Evolutionary conservation across 2,888 invertebrate species (phyloP).

Genomic region (Drosophila peninsularis): DNA sequence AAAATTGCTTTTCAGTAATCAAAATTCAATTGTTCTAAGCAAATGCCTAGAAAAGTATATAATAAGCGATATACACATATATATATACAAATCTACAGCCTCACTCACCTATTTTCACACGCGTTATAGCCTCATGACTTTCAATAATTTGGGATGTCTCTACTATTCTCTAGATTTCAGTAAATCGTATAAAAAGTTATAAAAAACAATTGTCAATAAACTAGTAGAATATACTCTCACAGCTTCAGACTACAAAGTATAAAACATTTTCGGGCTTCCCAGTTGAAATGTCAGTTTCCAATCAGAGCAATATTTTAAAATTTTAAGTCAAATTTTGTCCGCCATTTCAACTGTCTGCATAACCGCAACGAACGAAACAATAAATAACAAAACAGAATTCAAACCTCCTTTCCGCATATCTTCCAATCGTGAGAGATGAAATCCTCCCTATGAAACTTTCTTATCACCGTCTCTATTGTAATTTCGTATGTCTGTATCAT

Average conservation of each 20-base stretch:
- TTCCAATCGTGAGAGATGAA: conserved; percentile 93
- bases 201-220: conserved; percentile 47
- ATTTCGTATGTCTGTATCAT: conserved; percentile 93
- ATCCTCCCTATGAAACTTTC: conserved; percentile 93
- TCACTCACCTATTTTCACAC: conserved; percentile 84
- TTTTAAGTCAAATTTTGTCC: conserved; percentile 6
- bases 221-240: conserved; percentile 15
- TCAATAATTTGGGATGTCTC: conserved; percentile 84
- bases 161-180: conserved; percentile 81
- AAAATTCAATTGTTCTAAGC: conserved; percentile 32
- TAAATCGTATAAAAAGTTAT: conserved; percentile 52
- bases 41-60: neutral
- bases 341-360: conserved; percentile 54
- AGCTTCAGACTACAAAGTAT: conserved; percentile 6
- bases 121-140: conserved; percentile 83
- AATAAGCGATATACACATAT: neutral
- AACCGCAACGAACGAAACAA: conserved; percentile 29
- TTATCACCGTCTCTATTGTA: conserved; percentile 93
- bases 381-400: conserved; percentile 64
- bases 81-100: neutral
- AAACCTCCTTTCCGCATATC: conserved; percentile 85
- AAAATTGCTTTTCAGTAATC: conserved; percentile 48
- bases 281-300: conserved; percentile 55
- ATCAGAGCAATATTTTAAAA: conserved; percentile 6
- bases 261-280: conserved; percentile 2